Evolutionary conservation across 92 coral and sea anemone genomes (phyloP), one percentile per base, ranked within the genome.

Genomic region (Montipora capitata): DNA sequence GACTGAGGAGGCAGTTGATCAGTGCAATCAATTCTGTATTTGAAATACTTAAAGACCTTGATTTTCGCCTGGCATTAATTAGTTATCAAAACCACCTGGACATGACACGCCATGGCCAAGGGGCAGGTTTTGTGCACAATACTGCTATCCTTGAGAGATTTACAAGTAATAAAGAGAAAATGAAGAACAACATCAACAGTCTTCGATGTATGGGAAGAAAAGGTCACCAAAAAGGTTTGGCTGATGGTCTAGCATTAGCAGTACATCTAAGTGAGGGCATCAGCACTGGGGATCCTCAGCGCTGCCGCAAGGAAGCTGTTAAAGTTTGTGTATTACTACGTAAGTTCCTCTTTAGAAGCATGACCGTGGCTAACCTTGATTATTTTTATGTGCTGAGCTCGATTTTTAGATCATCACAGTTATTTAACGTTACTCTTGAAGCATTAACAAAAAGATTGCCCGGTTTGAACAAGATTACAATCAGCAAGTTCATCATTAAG

Each of bases 271-370:
- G 85, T 69, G 40, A 68, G 18, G 48, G 41, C 10, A 48, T 48
- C 18, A 14, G 17, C 44, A 38, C 7, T 40, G 56, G 68, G 4
- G 18, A 16, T 69, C 51, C 17, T 54, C 70, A 40, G 44, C 52
- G 10, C 10, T 81, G 76, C 48, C 85, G 85, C 13, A 39, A 1
- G 16, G 77, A 81, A 39, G 77, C 85, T 27, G 15, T 81, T 41
- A 81, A 40, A 81, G 49, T 81, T 45, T 81, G 85, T 9, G 51
- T 81, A 81, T 52, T 81, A 54, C 65, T 81, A 54, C 85, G 85
- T 81, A 44, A 81, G 85, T 81, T 14, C 57, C 11, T 38, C 35
- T 15, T 51, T 12, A 35, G 15, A 2, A 41, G 1, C 45, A 48
- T 48, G 0, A 27, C 35, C 52, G 0, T 48, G 52, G 7, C 52